phyloP scores from a whole-genome alignment of 2,888 invertebrate species.

The Ptychoptera albimana region DNA sequence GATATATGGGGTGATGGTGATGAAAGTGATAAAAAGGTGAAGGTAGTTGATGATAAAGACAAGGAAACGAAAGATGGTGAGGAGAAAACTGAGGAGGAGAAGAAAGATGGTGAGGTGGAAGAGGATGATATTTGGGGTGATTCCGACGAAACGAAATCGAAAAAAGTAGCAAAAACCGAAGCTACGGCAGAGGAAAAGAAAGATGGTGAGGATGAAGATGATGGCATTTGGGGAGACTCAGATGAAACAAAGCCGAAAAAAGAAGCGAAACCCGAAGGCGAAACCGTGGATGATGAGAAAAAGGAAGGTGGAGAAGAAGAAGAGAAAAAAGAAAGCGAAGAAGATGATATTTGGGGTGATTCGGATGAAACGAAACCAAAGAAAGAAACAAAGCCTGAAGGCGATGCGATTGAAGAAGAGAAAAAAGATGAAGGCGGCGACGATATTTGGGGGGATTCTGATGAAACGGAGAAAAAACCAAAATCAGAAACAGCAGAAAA shows the following conservation, averaged over 20 bases:
- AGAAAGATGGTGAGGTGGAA: neutral
- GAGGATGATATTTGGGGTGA: neutral
- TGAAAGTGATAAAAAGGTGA: no score
- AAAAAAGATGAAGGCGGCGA: slow-evolving; percentile 3
- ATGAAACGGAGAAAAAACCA: slow-evolving; percentile 4
- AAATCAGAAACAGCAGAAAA: slow-evolving; percentile 3
- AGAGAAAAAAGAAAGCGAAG: slow-evolving; percentile 4
- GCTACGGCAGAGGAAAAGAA: neutral
- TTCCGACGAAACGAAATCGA: neutral
- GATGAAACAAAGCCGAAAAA: slow-evolving; percentile 5
- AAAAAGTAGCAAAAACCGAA: neutral
- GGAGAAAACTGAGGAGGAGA: slow-evolving; percentile 2
- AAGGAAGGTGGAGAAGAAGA: slow-evolving; percentile 4
- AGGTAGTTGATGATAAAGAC: no score
- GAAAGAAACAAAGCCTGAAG: slow-evolving; percentile 3
- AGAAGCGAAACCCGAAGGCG: slow-evolving; percentile 3
- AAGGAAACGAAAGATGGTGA: slow-evolving; percentile 5
- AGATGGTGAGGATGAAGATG: slow-evolving; percentile 3
- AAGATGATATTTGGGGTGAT: neutral
- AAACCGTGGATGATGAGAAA: neutral
- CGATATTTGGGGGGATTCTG: neutral
- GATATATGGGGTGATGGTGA: neutral
- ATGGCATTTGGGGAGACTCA: slow-evolving; percentile 4
- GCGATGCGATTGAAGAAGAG: neutral
- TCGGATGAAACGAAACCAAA: slow-evolving; percentile 5